These are phyloP conservation scores for Erpornis zantholeuca DNA, from an alignment of 2,113 vertebrate genomes.

Conservation along the genomic window DNA sequence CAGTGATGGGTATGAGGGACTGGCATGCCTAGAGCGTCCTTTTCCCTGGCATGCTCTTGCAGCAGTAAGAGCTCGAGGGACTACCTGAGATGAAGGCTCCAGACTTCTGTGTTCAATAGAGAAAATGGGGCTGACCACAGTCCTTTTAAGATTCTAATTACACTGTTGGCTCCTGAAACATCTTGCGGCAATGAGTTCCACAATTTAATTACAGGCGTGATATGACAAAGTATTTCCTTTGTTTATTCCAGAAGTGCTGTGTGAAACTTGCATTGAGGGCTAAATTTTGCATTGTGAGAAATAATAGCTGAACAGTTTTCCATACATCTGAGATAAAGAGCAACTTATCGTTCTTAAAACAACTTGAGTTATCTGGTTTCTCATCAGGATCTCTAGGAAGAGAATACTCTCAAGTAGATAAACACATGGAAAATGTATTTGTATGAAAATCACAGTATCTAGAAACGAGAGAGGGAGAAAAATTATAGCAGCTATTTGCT, in stretches of 20 bases:
- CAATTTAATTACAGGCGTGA: background rate
- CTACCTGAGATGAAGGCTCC: background rate
- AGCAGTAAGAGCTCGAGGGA: background rate
- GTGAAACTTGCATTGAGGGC: background rate
- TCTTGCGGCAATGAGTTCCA: background rate
- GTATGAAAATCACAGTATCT: background rate
- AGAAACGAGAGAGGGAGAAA: background rate
- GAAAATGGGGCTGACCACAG: background rate
- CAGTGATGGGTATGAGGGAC: background rate
- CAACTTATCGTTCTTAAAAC: background rate
- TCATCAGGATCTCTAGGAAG: background rate
- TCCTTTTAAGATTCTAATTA: constrained; percentile 26
- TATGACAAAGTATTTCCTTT: constrained; percentile 6
- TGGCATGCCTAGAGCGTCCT: background rate
- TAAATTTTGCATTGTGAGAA: background rate
- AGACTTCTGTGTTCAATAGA: background rate
- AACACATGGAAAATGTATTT: background rate
- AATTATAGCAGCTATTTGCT: background rate
- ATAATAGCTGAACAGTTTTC: background rate
- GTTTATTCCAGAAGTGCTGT: background rate
- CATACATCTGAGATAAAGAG: background rate
- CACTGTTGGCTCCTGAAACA: background rate
- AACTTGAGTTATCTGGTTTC: background rate
- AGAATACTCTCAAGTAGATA: background rate
- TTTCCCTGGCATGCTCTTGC: background rate